Conservation (phyloP, 1,140 invertebrate species). For the Meloidogyne exigua region DNA sequence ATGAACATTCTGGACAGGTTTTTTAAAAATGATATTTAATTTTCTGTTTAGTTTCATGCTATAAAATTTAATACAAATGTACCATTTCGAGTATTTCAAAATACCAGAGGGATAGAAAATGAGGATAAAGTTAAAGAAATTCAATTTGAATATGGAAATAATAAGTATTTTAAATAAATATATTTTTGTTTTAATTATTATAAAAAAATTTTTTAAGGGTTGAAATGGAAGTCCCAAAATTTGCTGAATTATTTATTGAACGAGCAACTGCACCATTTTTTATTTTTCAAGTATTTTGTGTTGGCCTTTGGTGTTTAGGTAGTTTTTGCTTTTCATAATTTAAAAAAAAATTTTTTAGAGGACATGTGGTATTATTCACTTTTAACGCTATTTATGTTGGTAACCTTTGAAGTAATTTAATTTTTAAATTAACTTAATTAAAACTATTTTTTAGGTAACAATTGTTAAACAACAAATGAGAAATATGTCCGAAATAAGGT, state of each 20-base stretch:
- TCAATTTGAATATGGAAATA: constrained; percentile 51
- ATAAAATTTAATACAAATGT: constrained; percentile 51
- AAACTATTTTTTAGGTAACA: constrained; percentile 74
- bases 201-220: constrained; percentile 69
- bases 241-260: constrained; percentile 92
- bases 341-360: constrained; percentile 3
- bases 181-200: constrained; percentile 21
- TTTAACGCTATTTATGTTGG: constrained; percentile 93
- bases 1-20: constrained; percentile 44
- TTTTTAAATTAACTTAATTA: background rate
- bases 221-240: constrained; percentile 88
- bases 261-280: constrained; percentile 97
- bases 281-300: constrained; percentile 85
- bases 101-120: constrained; percentile 52
- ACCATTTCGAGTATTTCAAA: constrained; percentile 42
- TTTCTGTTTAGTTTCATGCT: constrained; percentile 40
- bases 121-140: constrained; percentile 50
- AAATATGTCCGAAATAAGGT: constrained; percentile 98
- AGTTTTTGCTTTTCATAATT: background rate
- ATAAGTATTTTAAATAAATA: constrained; percentile 41
- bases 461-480: constrained; percentile 93
- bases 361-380: constrained; percentile 79
- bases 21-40: background rate
- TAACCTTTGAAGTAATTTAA: constrained; percentile 76
- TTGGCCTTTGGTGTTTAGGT: constrained; percentile 91